These are phyloP conservation scores for Argyresthia goedartella DNA, from an alignment of 2,888 invertebrate genomes.

Conservation along the genomic window DNA sequence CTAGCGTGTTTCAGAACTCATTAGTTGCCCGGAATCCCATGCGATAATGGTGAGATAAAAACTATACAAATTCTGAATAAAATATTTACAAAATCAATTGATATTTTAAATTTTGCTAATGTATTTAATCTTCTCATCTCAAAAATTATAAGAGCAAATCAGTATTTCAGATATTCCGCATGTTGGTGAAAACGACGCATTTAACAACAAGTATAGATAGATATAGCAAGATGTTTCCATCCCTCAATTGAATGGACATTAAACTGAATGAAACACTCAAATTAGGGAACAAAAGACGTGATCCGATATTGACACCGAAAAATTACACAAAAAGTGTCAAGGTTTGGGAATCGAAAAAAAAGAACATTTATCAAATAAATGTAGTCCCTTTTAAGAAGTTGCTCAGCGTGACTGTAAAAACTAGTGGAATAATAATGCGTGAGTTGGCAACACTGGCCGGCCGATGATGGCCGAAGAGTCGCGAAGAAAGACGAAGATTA, in stretches of 20 bases:
- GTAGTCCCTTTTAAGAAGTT: constrained; percentile 61
- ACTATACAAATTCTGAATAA: no score
- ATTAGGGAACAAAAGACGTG: constrained; percentile 32
- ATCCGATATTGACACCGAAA: constrained; percentile 48
- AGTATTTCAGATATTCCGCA: no score
- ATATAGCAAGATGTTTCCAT: constrained; percentile 36
- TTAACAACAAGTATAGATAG: constrained; percentile 22
- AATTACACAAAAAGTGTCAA: constrained; percentile 37
- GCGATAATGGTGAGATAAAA: no score
- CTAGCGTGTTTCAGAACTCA: no score
- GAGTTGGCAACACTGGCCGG: constrained; percentile 55
- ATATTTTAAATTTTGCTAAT: no score
- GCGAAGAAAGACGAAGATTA: constrained; percentile 67
- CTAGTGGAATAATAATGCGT: constrained; percentile 63
- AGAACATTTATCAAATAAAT: constrained; percentile 67
- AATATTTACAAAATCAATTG: not conserved
- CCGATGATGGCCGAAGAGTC: constrained; percentile 42
- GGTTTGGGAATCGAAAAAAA: constrained; percentile 31
- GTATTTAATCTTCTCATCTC: no score
- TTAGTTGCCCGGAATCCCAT: no score
- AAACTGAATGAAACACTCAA: constrained; percentile 31
- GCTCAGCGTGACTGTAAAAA: constrained; percentile 66
- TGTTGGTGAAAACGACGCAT: no score
- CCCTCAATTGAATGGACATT: constrained; percentile 34
- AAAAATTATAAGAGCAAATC: no score